Percentiles rank a stretch among this genome's conserved stretches.
phyloP scores from a whole-genome alignment of 1,140 invertebrate species.

The Saccostrea glomerata region DNA sequence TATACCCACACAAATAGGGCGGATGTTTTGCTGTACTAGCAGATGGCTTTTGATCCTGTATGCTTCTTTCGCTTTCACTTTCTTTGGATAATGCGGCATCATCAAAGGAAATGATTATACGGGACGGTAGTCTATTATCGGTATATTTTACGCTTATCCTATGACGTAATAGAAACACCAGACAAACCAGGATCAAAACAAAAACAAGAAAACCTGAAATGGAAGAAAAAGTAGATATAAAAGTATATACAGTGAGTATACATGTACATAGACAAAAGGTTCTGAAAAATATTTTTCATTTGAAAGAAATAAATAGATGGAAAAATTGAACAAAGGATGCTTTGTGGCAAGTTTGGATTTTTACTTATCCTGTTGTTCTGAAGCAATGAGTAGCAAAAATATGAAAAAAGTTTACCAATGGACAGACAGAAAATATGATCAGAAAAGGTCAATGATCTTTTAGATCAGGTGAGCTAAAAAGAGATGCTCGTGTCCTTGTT shows the following conservation, averaged over 20 bases:
- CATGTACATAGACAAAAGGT: too few species aligned
- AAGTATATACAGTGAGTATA: neutral
- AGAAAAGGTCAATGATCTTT: too few species aligned
- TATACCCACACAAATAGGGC: conserved; percentile 2
- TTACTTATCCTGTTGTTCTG: too few species aligned
- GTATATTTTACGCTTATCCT: neutral
- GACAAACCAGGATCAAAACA: neutral
- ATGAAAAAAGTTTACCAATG: too few species aligned
- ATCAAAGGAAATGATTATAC: conserved; percentile 2
- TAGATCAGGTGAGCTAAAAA: too few species aligned
- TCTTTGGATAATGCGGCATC: neutral
- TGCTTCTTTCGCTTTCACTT: neutral
- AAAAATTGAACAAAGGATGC: too few species aligned
- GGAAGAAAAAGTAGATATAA: neutral
- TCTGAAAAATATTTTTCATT: too few species aligned
- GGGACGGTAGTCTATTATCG: neutral
- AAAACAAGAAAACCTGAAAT: neutral
- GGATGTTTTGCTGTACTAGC: neutral
- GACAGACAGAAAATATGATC: too few species aligned
- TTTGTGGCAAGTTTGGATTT: too few species aligned
- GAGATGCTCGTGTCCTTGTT: too few species aligned
- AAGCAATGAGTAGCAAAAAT: too few species aligned
- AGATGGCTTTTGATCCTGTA: neutral
- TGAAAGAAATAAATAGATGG: too few species aligned
- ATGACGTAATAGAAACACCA: neutral